Evolutionary conservation across 2,888 invertebrate genomes (phyloP), one percentile per base, ranked within the genome.

Genomic region (Calameuta idolon): DNA sequence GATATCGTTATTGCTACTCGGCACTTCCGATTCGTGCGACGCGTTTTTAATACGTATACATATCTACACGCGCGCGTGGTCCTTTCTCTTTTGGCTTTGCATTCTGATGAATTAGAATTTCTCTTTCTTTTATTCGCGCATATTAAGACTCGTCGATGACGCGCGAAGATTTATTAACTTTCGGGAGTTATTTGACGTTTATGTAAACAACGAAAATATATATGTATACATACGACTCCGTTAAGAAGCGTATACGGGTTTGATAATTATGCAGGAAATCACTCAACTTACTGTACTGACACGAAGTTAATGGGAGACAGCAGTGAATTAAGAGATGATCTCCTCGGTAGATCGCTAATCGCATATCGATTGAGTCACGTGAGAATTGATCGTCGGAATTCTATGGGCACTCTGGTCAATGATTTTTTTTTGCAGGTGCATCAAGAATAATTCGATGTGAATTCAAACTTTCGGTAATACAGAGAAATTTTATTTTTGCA

Each of bases 291-390:
- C 23, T 23, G 23, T 9, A 55, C 9, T 23, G 23, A 55, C 55
- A 9, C 0, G 55, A 55, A 55, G 55, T 55, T 55, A 55, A 55
- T 55, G 9, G 15, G 9, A 0, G 1, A 55, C 5, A 23, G 23
- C 55, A 15, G 23, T 55, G 55, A 55, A 23, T 55, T 23, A 55
- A 55, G 33, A 71, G 75, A 78, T 76, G 76, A 78, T 78, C 75
- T 76, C 34, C 73, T 76, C 69, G 73, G 76, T 68, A 75, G 34
- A 78, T 78, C 76, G 55, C 37, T 31, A 73, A 73, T 76, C 55
- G 23, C 5, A 23, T 9, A 23, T 55, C 55, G 23, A 23, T 3
- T 55, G 23, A 55, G 23, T 55, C 55, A 55, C 55, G 23, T 55
- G 55, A 23, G 55, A 9, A 23, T 55, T 23, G 55, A 55, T 3